Base-by-base conservation (phyloP, 2,888 invertebrate genomes). In the Sminthurinus aureus region DNA sequence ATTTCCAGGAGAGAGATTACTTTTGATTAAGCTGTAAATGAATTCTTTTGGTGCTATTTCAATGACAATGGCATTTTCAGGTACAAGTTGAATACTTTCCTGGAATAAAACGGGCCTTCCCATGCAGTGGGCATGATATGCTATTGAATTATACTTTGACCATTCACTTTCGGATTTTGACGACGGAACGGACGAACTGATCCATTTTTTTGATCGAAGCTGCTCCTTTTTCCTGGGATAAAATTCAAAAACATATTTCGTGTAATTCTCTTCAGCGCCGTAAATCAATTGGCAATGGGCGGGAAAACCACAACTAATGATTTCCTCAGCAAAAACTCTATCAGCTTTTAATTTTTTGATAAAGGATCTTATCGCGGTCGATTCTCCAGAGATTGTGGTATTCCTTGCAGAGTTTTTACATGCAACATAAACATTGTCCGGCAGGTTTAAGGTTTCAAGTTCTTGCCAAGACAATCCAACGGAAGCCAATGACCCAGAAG, bases 381-480 rank as follows among this genome's bases (percentile, higher is more conserved):
- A n/a, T n/a, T n/a, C n/a, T n/a, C n/a, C n/a, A n/a, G n/a, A n/a
- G n/a, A n/a, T 92, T 13, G 98, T 97, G 13, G 98, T 97, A 89
- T 96, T 97, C 90, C 98, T 98, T 85, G 91, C 92, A 84, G 97
- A 94, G 91, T 99, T 99, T 91, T 99, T 97, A 90, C 99, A 99
- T 77, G 98, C 98, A n/a, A 96, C 94, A 89, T 93, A 93, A 18
- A 98, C 92, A 89, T 94, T 96, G 66, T 93, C 90, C 22, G 97
- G 96, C 89, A 96, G 94, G 82, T 94, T 93, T 88, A 91, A 91
- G 89, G 92, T 92, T n/a, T n/a, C n/a, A 81, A 94, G 93, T 89
- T 96, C 94, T 76, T 90, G 90, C 91, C 91, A 91, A 22, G 90
- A 90, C 74, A 91, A 87, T n/a, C 89, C 91, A 71, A 91, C 90